Evolutionary conservation across 2,113 vertebrate species (phyloP).

Genomic region (Nannobrachium achirus): DNA sequence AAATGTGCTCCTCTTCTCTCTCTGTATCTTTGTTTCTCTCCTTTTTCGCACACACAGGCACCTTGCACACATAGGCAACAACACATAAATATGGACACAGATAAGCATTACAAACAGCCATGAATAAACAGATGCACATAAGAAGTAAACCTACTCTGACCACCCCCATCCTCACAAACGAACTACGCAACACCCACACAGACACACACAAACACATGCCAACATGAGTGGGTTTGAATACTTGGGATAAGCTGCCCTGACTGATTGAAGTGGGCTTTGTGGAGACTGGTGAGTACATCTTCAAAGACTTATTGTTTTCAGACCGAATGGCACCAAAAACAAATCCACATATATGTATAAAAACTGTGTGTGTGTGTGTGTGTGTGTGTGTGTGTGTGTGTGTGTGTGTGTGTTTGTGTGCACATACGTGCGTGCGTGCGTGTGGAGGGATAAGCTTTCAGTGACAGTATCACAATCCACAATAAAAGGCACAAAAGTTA

Average conservation of each 20-base stretch:
- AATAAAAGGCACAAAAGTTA: too few relatives aligned
- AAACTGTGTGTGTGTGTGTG: too few relatives aligned
- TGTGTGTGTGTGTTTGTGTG: too few relatives aligned
- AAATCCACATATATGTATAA: slow-evolving; percentile 34
- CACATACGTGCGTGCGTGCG: too few relatives aligned
- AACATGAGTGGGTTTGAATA: slow-evolving; percentile 49
- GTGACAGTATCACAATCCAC: too few relatives aligned
- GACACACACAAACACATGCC: slow-evolving; percentile 25
- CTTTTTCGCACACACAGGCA: background rate
- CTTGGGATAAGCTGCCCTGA: slow-evolving; percentile 56
- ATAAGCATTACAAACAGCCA: background rate
- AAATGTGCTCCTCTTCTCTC: background rate
- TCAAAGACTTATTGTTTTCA: slow-evolving; percentile 57
- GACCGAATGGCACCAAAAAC: slow-evolving; percentile 44
- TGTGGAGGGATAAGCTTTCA: too few relatives aligned
- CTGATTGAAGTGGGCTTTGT: slow-evolving; percentile 51
- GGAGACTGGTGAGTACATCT: slow-evolving; percentile 51
- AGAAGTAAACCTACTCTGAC: slow-evolving; percentile 22
- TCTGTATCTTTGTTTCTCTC: background rate
- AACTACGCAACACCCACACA: background rate
- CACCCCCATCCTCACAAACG: slow-evolving; percentile 6
- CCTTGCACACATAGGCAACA: background rate
- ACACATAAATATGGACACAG: background rate
- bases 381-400: too few relatives aligned
- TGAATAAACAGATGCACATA: slow-evolving; percentile 1